Conservation (phyloP, 2,888 invertebrate species). For the Spilosoma lubricipeda region DNA sequence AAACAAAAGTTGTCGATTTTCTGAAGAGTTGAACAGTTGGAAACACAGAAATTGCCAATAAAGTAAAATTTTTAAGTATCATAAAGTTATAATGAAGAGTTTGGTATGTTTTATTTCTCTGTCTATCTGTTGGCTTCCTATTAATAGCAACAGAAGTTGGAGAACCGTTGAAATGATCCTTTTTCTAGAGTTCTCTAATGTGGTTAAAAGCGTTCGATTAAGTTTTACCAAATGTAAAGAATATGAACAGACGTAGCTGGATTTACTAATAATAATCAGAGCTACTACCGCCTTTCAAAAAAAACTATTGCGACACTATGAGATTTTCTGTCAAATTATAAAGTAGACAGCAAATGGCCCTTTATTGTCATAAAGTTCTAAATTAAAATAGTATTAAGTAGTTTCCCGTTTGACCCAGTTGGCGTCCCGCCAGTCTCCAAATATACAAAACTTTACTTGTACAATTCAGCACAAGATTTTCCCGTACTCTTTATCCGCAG, state of each 20-base stretch:
- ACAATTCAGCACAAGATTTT: slow-evolving; percentile 51
- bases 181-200: not conserved
- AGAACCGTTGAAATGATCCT: not conserved
- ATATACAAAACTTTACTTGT: slow-evolving; percentile 57
- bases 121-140: no score
- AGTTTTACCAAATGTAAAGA: not conserved
- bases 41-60: no score
- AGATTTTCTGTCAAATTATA: not conserved
- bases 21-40: no score
- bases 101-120: no score
- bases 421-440: slow-evolving; percentile 73
- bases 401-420: slow-evolving; percentile 73
- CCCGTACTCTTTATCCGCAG: slow-evolving; percentile 41
- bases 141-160: no score
- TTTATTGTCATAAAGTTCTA: slow-evolving; percentile 17
- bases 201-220: not conserved
- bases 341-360: not conserved
- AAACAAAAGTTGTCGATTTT: no score
- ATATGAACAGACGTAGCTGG: not conserved
- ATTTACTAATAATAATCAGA: not conserved
- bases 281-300: not conserved
- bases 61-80: no score
- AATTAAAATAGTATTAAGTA: slow-evolving; percentile 51
- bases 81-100: no score
- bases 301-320: not conserved